These are phyloP conservation scores for Corythornis madagascariensis DNA, from an alignment of 2,113 vertebrate genomes.

Conservation along the genomic window DNA sequence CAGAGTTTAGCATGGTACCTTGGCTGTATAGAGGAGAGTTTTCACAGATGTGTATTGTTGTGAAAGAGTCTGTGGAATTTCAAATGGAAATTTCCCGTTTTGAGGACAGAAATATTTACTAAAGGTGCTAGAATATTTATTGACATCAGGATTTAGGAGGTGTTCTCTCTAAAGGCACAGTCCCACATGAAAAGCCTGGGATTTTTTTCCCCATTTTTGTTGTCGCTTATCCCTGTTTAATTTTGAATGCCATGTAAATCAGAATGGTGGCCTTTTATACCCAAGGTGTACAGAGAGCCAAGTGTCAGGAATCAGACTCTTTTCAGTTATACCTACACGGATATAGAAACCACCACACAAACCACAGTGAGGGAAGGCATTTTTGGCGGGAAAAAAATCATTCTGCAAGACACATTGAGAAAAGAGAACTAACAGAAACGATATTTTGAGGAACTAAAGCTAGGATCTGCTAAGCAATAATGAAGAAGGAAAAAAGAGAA, in stretches of 20 bases:
- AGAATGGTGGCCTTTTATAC: not conserved
- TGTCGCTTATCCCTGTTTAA: not conserved
- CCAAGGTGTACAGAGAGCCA: not conserved
- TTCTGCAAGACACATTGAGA: not conserved
- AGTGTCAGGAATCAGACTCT: not conserved
- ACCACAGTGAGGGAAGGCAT: not conserved
- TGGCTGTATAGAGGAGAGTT: not conserved
- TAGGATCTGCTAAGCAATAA: not conserved
- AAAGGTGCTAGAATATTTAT: not conserved
- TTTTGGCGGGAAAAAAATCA: slow-evolving; percentile 29
- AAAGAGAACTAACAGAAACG: slow-evolving; percentile 38
- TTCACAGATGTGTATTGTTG: not conserved
- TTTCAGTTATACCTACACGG: accelerated
- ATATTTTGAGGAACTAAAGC: slow-evolving; percentile 64
- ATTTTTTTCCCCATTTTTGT: not conserved
- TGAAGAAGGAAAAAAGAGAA: slow-evolving; percentile 54
- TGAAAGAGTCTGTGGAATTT: not conserved
- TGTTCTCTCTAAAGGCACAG: not conserved
- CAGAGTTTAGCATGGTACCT: not conserved
- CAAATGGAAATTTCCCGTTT: not conserved
- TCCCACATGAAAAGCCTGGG: not conserved
- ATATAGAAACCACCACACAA: not conserved
- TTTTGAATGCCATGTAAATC: not conserved
- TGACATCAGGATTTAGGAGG: not conserved
- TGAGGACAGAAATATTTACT: not conserved